These are phyloP conservation scores for Amazona finschi DNA, from an alignment of 2,797 vertebrate genomes.

Conservation along the genomic window DNA sequence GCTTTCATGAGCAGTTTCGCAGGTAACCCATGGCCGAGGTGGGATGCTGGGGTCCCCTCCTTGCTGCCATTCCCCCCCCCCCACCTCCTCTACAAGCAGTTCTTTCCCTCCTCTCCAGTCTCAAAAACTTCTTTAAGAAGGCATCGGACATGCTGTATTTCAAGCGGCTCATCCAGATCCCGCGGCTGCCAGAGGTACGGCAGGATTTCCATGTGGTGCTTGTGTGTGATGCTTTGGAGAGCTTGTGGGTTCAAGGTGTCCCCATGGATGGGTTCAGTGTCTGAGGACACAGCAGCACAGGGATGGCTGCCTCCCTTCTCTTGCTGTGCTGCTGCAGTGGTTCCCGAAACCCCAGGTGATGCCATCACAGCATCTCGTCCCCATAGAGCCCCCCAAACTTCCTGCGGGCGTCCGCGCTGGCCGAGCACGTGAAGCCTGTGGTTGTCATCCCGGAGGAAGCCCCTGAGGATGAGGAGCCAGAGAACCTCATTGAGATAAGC, in stretches of 20 bases:
- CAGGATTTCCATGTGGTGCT: not conserved
- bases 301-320: not conserved
- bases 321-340: fast-evolving
- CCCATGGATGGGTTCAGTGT: not conserved
- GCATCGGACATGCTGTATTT: slow-evolving; percentile 95
- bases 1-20: slow-evolving; percentile 96
- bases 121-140: slow-evolving; percentile 93
- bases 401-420: slow-evolving; percentile 89
- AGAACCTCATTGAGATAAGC: slow-evolving; percentile 90
- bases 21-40: slow-evolving; percentile 72
- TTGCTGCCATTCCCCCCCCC: not conserved
- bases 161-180: slow-evolving; percentile 97
- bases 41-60: fast-evolving
- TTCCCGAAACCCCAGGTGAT: fast-evolving
- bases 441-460: slow-evolving; percentile 92
- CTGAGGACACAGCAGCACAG: not conserved
- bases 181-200: slow-evolving; percentile 89
- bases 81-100: fast-evolving
- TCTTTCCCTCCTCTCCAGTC: slow-evolving; percentile 69
- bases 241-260: not conserved
- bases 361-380: not conserved
- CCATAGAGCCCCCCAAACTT: slow-evolving; percentile 91
- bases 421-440: slow-evolving; percentile 94
- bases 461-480: slow-evolving; percentile 87
- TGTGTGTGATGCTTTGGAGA: not conserved